Evolutionary conservation across 2,888 invertebrate genomes (phyloP).

Genomic region (Glyphotaelius pellucidus): DNA sequence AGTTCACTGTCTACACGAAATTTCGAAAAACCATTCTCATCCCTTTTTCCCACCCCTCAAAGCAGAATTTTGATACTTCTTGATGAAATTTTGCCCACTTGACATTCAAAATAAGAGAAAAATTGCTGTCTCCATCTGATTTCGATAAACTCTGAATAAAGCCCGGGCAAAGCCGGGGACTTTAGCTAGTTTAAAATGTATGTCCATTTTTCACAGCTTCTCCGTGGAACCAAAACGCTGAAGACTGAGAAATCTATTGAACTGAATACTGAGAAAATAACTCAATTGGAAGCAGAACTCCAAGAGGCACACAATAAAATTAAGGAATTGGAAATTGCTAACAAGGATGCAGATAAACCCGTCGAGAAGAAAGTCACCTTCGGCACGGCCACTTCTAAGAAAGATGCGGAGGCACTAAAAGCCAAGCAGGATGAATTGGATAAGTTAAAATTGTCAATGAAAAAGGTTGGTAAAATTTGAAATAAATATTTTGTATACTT

Average conservation of each 20-base stretch:
- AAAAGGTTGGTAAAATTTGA: conserved; percentile 69
- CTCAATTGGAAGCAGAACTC: conserved; percentile 80
- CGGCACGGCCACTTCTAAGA: conserved; percentile 72
- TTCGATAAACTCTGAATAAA: too few relatives aligned
- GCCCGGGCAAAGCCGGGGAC: too few relatives aligned
- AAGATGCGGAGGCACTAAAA: conserved; percentile 74
- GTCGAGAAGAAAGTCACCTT: conserved; percentile 76
- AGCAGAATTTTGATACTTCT: too few relatives aligned
- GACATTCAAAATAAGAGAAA: too few relatives aligned
- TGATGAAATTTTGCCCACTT: too few relatives aligned
- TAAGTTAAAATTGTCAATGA: conserved; percentile 77
- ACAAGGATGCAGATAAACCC: conserved; percentile 74
- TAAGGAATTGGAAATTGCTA: conserved; percentile 76
- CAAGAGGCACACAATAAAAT: conserved; percentile 79
- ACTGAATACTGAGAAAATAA: conserved; percentile 80
- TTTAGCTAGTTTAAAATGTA: not conserved
- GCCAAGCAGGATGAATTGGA: conserved; percentile 76
- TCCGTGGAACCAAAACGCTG: conserved; percentile 77
- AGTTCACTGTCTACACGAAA: too few relatives aligned
- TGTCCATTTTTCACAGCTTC: conserved; percentile 70
- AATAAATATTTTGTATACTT: not conserved
- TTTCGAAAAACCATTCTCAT: too few relatives aligned
- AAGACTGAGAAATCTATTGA: conserved; percentile 78
- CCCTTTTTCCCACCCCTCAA: too few relatives aligned
- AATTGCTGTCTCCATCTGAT: too few relatives aligned